A percentile compares a stretch with the other conserved stretches of the same genome.
phyloP scores from a whole-genome alignment of 1,140 invertebrate species.

The Heliconius himera region DNA sequence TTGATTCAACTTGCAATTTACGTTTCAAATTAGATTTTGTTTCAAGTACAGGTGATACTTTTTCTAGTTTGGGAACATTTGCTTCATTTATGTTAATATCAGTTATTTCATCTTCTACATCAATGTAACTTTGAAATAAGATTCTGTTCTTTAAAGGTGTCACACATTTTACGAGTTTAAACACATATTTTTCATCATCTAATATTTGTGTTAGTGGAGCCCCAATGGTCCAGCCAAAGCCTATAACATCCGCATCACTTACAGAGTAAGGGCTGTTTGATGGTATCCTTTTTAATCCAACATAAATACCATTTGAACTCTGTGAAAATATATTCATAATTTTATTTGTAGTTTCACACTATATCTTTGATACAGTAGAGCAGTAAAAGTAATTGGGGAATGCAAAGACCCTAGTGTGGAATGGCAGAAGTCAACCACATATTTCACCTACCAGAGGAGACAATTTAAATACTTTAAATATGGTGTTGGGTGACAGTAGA shows the following conservation, averaged over 20 bases:
- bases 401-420: no score
- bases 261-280: constrained; percentile 55
- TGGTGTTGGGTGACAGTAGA: no score
- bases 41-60: constrained; percentile 15
- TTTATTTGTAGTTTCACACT: neutral
- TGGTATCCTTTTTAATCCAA: constrained; percentile 62
- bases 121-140: constrained; percentile 51
- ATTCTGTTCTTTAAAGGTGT: constrained; percentile 50
- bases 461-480: no score
- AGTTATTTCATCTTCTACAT: constrained; percentile 46
- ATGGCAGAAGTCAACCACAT: no score
- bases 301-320: constrained; percentile 74
- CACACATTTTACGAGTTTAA: constrained; percentile 57
- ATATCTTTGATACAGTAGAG: neutral
- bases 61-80: constrained; percentile 19
- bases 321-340: constrained; percentile 42
- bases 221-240: constrained; percentile 64
- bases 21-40: constrained; percentile 46
- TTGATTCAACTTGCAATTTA: constrained; percentile 37
- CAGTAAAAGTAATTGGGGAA: no score
- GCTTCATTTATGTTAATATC: constrained; percentile 43
- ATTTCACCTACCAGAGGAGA: no score
- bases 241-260: constrained; percentile 61
- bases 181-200: constrained; percentile 68
- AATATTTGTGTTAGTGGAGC: constrained; percentile 51